Evolutionary conservation across 2,888 invertebrate genomes (phyloP).

Genomic region (Pomacea canaliculata): DNA sequence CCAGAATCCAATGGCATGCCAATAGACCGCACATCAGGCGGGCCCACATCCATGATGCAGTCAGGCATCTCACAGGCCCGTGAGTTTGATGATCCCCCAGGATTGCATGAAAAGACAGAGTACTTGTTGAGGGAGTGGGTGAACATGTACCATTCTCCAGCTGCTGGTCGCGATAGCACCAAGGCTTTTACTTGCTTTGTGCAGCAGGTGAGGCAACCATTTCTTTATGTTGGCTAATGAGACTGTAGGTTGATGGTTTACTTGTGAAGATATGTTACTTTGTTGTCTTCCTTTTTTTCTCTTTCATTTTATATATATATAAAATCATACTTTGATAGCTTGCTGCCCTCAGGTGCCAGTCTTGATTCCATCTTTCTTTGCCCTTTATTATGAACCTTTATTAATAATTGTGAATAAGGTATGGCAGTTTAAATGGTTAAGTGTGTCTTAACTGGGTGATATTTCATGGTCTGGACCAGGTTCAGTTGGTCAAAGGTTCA

Average conservation of each 20-base stretch:
- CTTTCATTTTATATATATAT: too few relatives aligned
- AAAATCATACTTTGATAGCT: too few relatives aligned
- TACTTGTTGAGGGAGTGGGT: constrained; percentile 96
- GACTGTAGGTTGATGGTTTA: too few relatives aligned
- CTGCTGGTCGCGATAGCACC: constrained; percentile 73
- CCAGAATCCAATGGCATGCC: constrained; percentile 13
- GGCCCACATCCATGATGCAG: constrained; percentile 81
- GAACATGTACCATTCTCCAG: constrained; percentile 80
- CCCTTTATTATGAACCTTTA: too few relatives aligned
- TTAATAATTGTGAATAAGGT: too few relatives aligned
- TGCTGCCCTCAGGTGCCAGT: too few relatives aligned
- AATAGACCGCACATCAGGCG: constrained; percentile 79
- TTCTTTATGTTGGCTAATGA: too few relatives aligned
- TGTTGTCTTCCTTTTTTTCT: background rate
- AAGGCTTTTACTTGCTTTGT: constrained; percentile 95
- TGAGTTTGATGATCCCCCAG: constrained; percentile 93
- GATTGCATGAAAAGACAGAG: constrained; percentile 94
- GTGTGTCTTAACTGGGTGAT: too few relatives aligned
- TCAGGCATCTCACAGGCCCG: constrained; percentile 89
- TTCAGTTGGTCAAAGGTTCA: too few relatives aligned
- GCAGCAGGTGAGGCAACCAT: constrained; percentile 75
- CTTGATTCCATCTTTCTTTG: too few relatives aligned
- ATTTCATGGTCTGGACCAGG: too few relatives aligned
- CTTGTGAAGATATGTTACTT: background rate
- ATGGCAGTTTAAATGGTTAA: too few relatives aligned